These are phyloP conservation scores for Neodontobutis hainanensis DNA, from an alignment of 2,113 vertebrate genomes.

Conservation along the genomic window DNA sequence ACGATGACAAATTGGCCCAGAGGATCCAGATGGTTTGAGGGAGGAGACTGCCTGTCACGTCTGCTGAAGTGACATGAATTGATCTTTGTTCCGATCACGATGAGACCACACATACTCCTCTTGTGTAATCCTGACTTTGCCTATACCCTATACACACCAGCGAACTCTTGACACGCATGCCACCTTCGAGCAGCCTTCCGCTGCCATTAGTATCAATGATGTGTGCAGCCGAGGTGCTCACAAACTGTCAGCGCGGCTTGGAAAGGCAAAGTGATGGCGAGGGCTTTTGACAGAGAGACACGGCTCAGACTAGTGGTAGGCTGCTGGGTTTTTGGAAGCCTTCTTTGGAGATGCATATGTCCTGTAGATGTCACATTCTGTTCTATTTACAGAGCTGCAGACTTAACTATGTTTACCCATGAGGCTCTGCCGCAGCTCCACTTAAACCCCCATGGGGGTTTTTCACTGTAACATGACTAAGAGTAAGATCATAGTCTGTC, in stretches of 20 bases:
- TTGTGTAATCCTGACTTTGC: slow-evolving; percentile 61
- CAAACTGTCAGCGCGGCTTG: slow-evolving; percentile 53
- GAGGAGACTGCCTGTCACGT: slow-evolving; percentile 68
- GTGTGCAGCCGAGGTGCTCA: slow-evolving; percentile 55
- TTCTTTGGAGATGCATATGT: slow-evolving; percentile 2
- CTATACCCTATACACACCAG: slow-evolving; percentile 1
- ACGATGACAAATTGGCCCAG: slow-evolving; percentile 73
- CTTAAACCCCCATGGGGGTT: slow-evolving; percentile 43
- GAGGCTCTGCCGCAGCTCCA: slow-evolving; percentile 31
- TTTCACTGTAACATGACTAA: slow-evolving; percentile 28
- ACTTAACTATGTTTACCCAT: slow-evolving; percentile 58
- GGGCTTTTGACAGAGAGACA: slow-evolving; percentile 55
- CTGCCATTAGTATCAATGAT: slow-evolving; percentile 69
- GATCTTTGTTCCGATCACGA: slow-evolving; percentile 53
- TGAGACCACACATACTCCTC: slow-evolving; percentile 51
- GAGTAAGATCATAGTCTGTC: slow-evolving; percentile 45
- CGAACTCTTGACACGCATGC: slow-evolving; percentile 35
- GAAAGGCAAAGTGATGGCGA: slow-evolving; percentile 30
- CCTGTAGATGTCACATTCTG: slow-evolving; percentile 30
- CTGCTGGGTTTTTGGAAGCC: slow-evolving; percentile 40
- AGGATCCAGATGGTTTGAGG: slow-evolving; percentile 68
- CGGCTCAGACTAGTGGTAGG: slow-evolving; percentile 53
- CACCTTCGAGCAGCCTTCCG: slow-evolving; percentile 47
- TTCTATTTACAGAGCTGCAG: slow-evolving; percentile 53
- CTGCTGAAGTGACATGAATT: slow-evolving; percentile 60